phyloP scores from a whole-genome alignment of 1,140 invertebrate genomes.

The Notospermus geniculatus region DNA sequence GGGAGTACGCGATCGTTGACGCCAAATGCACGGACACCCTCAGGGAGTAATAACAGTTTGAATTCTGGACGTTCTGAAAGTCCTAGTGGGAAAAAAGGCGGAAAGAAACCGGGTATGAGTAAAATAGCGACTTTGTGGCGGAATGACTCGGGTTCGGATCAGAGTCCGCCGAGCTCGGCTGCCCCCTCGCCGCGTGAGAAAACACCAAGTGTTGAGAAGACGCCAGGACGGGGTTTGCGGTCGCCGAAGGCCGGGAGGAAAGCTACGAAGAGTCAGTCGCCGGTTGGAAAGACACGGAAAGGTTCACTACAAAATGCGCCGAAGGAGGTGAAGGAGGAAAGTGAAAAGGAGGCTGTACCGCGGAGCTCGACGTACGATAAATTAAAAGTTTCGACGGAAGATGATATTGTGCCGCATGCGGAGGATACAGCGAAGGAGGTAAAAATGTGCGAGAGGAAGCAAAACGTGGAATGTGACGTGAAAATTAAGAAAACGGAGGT shows the following conservation, averaged over 20 bases:
- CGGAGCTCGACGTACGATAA: conserved; percentile 8
- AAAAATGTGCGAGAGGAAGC: too few relatives aligned
- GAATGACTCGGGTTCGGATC: conserved; percentile 57
- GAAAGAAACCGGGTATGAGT: conserved; percentile 71
- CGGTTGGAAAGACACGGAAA: background rate
- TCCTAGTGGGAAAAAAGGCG: too few relatives aligned
- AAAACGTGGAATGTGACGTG: too few relatives aligned
- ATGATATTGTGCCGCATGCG: too few relatives aligned
- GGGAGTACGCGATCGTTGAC: conserved; percentile 36
- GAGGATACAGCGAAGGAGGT: too few relatives aligned
- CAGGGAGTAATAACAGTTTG: conserved; percentile 1
- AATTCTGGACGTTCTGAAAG: too few relatives aligned
- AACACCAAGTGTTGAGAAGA: background rate
- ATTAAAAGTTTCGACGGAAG: background rate
- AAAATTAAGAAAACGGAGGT: too few relatives aligned
- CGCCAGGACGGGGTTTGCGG: background rate
- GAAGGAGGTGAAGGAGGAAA: background rate
- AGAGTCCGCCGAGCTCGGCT: background rate
- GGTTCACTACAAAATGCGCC: background rate
- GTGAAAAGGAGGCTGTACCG: background rate
- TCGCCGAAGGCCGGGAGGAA: background rate
- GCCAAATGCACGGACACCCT: conserved; percentile 25
- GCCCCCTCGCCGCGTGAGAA: background rate
- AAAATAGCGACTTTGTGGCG: conserved; percentile 89
- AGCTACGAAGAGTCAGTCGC: background rate